Percentiles rank a stretch among this genome's conserved stretches.
These are phyloP conservation scores for Ceyx cyanopectus DNA, from an alignment of 2,113 vertebrate genomes.

Conservation along the genomic window DNA sequence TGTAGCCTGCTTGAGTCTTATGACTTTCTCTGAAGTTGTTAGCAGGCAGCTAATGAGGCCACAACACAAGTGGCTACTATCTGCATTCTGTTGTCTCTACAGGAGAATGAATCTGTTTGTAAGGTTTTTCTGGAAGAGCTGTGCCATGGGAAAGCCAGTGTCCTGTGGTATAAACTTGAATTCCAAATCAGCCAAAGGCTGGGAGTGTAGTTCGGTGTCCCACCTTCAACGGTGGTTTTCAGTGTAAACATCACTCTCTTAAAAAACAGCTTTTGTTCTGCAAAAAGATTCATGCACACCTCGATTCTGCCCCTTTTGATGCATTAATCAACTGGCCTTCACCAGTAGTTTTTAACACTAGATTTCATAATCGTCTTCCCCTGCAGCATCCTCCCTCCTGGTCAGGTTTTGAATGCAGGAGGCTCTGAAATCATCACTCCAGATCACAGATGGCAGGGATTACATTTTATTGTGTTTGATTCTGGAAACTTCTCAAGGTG, in stretches of 20 bases:
- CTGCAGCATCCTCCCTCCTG: not conserved
- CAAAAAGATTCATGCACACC: not conserved
- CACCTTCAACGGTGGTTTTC: not conserved
- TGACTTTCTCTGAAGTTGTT: not conserved
- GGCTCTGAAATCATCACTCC: constrained; percentile 10
- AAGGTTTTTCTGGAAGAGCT: not conserved
- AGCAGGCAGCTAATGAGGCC: not conserved
- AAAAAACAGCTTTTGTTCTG: not conserved
- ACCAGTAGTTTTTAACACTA: not conserved
- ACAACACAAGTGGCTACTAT: not conserved
- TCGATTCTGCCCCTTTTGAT: not conserved
- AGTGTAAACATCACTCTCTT: not conserved
- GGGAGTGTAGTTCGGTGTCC: not conserved
- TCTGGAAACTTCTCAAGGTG: not conserved
- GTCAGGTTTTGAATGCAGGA: not conserved
- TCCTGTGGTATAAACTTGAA: not conserved
- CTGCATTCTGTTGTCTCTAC: not conserved
- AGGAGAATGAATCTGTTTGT: not conserved
- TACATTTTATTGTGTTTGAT: not conserved
- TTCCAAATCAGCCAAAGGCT: not conserved
- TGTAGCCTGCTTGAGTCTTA: fast-evolving
- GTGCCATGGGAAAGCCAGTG: not conserved
- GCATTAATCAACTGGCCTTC: not conserved
- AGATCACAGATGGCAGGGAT: not conserved
- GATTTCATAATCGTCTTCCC: not conserved